Evolutionary conservation across 1,140 invertebrate species (phyloP).

Genomic region (Uloborus diversus): DNA sequence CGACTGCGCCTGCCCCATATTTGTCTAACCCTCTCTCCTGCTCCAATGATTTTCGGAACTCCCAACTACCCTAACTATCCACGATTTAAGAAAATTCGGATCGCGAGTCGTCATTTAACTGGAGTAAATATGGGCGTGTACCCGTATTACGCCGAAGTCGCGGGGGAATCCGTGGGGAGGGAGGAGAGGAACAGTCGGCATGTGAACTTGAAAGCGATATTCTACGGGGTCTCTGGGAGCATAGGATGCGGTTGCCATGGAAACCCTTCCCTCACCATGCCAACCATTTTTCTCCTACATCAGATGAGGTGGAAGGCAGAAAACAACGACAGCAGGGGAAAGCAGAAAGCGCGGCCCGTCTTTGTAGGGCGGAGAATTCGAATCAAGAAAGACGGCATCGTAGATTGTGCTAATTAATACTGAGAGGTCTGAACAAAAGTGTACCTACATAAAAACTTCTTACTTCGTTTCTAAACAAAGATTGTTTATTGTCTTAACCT

Average conservation of each 20-base stretch:
- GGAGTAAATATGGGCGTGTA: constrained; percentile 34
- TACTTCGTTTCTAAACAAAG: too few relatives aligned
- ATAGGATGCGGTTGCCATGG: constrained; percentile 51
- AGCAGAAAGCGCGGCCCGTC: too few relatives aligned
- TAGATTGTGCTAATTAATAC: neutral
- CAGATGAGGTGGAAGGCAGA: constrained; percentile 53
- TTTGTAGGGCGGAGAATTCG: neutral
- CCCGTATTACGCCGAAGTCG: constrained; percentile 22
- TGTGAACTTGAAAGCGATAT: constrained; percentile 56
- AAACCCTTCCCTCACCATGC: constrained; percentile 52
- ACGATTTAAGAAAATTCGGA: too few relatives aligned
- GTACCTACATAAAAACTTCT: too few relatives aligned
- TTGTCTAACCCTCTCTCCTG: too few relatives aligned
- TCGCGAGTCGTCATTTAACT: constrained; percentile 9
- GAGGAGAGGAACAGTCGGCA: constrained; percentile 40
- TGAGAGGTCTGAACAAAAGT: too few relatives aligned
- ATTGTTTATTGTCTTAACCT: too few relatives aligned
- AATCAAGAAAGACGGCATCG: neutral
- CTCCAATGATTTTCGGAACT: too few relatives aligned
- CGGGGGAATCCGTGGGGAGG: neutral
- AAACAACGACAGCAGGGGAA: constrained; percentile 38
- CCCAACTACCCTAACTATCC: too few relatives aligned
- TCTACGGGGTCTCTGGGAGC: constrained; percentile 37
- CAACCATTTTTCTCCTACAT: constrained; percentile 56
- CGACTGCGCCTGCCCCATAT: too few relatives aligned